Base-by-base conservation (phyloP, 1,140 invertebrate species). In the Drosophila melanica region DNA sequence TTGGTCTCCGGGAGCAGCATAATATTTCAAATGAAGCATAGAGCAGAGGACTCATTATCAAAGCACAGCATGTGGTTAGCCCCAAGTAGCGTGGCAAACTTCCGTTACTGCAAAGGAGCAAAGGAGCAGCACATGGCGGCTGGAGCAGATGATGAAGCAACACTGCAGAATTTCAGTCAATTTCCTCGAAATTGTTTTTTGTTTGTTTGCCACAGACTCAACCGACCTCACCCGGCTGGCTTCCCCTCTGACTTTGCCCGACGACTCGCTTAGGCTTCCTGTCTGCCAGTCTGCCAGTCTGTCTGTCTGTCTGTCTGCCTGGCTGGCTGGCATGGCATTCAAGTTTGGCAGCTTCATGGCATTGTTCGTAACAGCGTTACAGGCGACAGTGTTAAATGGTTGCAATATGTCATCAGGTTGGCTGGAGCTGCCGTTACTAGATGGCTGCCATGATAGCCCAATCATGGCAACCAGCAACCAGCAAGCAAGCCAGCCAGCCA, bases 331-430 rank as follows among this genome's bases (percentile, higher is more conserved):
- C 42, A 27, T 70, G 35, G 42, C 44, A 35, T 14, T 14, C 50
- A 53, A 35, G 50, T 53, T 53, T 53, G 39, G 39, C 11, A n/a
- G 39, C 39, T 14, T 41, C 12, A 7, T 72, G 60, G 70, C 81
- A 86, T 86, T 89, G 84, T 89, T 86, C 82, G 71, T 54, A 48
- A 75, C 66, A 73, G 67, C 78, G 76, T 84, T 78, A 81, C 78
- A 77, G 74, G 87, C 87, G 87, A 90, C 87, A 90, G 87, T 90
- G 87, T 90, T 90, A 90, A 90, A 90, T 90, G 87, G 81, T 90
- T 84, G 87, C 87, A 90, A 90, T 90, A 90, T 90, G 87, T 90
- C 87, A 90, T 90, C 87, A 87, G 87, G 87, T 75, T 80, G 45
- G 35, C 41, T 66, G 64, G 58, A 71, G 45, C 41, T 66, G 62